These are phyloP conservation scores for Zaprionus nigranus DNA, from an alignment of 1,140 invertebrate genomes.

Conservation along the genomic window DNA sequence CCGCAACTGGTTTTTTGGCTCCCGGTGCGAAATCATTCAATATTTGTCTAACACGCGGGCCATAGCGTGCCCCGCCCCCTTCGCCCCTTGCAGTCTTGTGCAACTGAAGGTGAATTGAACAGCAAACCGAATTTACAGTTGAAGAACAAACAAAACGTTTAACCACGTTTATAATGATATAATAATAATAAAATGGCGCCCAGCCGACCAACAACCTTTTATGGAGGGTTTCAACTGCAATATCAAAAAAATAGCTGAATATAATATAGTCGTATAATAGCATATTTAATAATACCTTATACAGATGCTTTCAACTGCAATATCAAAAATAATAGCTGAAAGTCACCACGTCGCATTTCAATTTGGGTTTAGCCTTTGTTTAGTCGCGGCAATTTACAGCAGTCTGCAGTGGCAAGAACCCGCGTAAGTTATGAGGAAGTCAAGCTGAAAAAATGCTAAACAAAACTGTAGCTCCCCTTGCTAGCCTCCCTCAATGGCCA, in stretches of 20 bases:
- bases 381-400: too few species aligned
- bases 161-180: background rate
- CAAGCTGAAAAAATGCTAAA: background rate
- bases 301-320: background rate
- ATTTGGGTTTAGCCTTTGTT: background rate
- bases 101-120: conserved; percentile 6
- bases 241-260: background rate
- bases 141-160: background rate
- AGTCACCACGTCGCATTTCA: too few species aligned
- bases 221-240: background rate
- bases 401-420: background rate
- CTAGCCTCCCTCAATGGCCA: background rate
- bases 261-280: too few species aligned
- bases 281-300: background rate
- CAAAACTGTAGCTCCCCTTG: too few species aligned
- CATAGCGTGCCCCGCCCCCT: too few species aligned
- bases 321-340: background rate
- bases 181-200: conserved; percentile 6
- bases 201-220: background rate
- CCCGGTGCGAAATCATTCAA: conserved; percentile 15
- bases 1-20: conserved; percentile 25
- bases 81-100: conserved; percentile 7
- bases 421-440: conserved; percentile 23
- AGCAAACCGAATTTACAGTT: conserved; percentile 2
- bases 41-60: too few species aligned